Conservation (phyloP, 2,888 invertebrate genomes). For the Siphlonurus alternatus region DNA sequence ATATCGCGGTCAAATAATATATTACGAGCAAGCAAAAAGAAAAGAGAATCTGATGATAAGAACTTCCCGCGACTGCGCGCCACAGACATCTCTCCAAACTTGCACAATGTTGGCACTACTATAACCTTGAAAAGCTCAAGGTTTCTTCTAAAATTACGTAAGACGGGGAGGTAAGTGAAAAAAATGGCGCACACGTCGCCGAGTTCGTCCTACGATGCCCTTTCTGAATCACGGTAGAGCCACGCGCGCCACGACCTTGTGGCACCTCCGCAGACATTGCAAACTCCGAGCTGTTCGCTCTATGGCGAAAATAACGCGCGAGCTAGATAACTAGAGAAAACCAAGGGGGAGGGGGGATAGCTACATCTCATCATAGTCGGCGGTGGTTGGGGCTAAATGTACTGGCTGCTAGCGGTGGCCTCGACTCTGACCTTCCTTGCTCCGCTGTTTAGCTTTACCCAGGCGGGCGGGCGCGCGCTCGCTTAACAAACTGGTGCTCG, state of each 20-base stretch:
- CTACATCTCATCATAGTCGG: no score
- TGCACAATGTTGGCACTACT: not conserved
- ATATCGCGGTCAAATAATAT: not conserved
- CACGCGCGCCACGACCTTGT: not conserved
- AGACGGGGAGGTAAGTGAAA: not conserved
- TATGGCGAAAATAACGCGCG: not conserved
- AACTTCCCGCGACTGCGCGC: not conserved
- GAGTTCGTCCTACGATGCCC: not conserved
- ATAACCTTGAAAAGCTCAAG: not conserved
- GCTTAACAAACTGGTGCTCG: not conserved
- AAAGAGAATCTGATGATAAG: not conserved
- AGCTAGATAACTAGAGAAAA: no score
- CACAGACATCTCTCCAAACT: not conserved
- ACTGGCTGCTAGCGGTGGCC: not conserved
- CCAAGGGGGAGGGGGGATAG: no score
- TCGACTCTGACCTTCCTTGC: not conserved
- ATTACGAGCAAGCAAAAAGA: not conserved
- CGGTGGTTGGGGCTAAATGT: not conserved
- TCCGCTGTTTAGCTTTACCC: not conserved
- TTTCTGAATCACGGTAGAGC: not conserved
- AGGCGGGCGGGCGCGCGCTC: not conserved
- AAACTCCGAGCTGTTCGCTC: not conserved
- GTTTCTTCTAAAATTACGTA: not conserved
- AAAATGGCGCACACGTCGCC: not conserved
- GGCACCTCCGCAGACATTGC: not conserved